These are phyloP conservation scores for Platyura marginata DNA, from an alignment of 1,140 invertebrate species.

Conservation along the genomic window DNA sequence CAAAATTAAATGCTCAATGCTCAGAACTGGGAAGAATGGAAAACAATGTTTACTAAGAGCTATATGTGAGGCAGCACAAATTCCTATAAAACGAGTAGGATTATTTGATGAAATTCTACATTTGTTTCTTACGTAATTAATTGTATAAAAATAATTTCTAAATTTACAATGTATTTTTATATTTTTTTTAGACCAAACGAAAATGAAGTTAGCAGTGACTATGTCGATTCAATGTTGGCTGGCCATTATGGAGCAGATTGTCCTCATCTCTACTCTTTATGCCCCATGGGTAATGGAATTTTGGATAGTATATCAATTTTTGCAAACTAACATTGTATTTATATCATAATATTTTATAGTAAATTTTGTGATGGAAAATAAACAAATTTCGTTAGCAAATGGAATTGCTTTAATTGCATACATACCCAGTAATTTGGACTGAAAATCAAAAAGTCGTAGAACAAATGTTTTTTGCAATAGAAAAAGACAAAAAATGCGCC, in stretches of 20 bases:
- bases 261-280: conserved; percentile 26
- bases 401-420: no score
- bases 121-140: conserved; percentile 45
- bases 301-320: conserved; percentile 26
- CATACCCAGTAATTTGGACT: no score
- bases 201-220: conserved; percentile 11
- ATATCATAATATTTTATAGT: no score
- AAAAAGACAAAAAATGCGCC: no score
- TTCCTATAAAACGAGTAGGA: conserved; percentile 37
- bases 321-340: no score
- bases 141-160: neutral
- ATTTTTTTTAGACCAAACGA: neutral
- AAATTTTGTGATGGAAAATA: no score
- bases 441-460: no score
- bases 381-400: no score
- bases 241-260: conserved; percentile 35
- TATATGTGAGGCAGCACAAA: conserved; percentile 56
- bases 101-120: conserved; percentile 44
- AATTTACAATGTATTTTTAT: neutral
- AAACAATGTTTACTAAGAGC: conserved; percentile 44
- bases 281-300: conserved; percentile 27
- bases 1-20: neutral
- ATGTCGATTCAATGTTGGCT: conserved; percentile 28
- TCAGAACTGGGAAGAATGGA: conserved; percentile 29
- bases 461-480: no score